Conservation (phyloP, 2,113 vertebrate species). For the Menidia beryllina region DNA sequence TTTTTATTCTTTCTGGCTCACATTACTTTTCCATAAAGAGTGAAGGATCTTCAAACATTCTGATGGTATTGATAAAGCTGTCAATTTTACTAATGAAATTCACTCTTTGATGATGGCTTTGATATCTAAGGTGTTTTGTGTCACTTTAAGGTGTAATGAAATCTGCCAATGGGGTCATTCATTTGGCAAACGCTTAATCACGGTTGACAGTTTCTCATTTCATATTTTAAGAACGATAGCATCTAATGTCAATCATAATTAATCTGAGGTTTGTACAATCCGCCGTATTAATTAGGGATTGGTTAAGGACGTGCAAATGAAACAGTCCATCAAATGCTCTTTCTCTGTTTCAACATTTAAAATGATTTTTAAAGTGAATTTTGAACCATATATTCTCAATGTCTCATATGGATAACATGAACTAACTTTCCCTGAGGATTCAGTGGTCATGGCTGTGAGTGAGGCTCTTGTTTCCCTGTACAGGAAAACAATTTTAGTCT, state of each 20-base stretch:
- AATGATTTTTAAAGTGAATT: neutral
- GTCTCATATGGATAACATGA: too few relatives aligned
- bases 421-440: too few relatives aligned
- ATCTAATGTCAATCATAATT: slow-evolving; percentile 46
- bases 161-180: neutral
- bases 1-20: too few relatives aligned
- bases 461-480: too few relatives aligned
- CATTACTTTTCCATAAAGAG: too few relatives aligned
- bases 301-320: slow-evolving; percentile 27
- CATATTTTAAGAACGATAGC: slow-evolving; percentile 37
- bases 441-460: too few relatives aligned
- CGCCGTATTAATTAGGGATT: slow-evolving; percentile 30
- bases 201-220: slow-evolving; percentile 51
- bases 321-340: neutral
- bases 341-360: neutral
- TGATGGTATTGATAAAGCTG: neutral
- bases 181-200: slow-evolving; percentile 28
- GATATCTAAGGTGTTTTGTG: too few relatives aligned
- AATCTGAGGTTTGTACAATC: slow-evolving; percentile 20
- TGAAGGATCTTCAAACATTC: neutral
- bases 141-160: neutral
- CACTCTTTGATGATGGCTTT: neutral
- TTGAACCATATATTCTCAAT: too few relatives aligned
- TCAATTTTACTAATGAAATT: neutral
- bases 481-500: too few relatives aligned